Evolutionary conservation across 1,140 invertebrate genomes (phyloP).

Genomic region (Cydia splendana): DNA sequence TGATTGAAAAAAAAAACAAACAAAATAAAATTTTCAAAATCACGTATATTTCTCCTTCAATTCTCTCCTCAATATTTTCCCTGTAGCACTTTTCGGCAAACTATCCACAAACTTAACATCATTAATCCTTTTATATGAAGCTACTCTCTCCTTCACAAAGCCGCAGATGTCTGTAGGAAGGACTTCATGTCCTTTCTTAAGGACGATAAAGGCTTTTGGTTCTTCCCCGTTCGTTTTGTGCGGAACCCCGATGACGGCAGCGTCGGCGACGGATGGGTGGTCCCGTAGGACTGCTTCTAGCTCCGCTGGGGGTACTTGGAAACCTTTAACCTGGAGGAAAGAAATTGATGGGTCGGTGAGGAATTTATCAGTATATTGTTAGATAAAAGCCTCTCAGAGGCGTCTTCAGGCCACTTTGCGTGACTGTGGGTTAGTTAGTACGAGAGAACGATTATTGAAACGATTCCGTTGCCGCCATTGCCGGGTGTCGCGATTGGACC

Average conservation of each 20-base stretch:
- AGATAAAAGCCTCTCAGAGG: too few relatives aligned
- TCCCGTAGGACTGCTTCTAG: slow-evolving; percentile 90
- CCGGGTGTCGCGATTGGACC: too few relatives aligned
- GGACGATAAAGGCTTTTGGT: slow-evolving; percentile 86
- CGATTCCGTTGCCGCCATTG: too few relatives aligned
- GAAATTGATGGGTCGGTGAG: neutral
- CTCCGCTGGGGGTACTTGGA: slow-evolving; percentile 92
- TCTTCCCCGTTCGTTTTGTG: slow-evolving; percentile 87
- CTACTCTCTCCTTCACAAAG: slow-evolving; percentile 83
- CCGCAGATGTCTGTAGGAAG: slow-evolving; percentile 77
- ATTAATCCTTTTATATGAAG: slow-evolving; percentile 85
- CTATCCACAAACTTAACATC: slow-evolving; percentile 84
- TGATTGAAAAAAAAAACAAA: too few relatives aligned
- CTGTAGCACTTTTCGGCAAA: slow-evolving; percentile 87
- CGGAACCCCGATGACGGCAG: slow-evolving; percentile 91
- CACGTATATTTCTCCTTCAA: slow-evolving; percentile 73
- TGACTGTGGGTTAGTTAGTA: too few relatives aligned
- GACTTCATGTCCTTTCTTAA: slow-evolving; percentile 66
- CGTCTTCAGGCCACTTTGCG: too few relatives aligned
- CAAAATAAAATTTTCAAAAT: neutral
- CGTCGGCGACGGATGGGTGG: slow-evolving; percentile 88
- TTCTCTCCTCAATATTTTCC: slow-evolving; percentile 87
- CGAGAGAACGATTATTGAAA: too few relatives aligned
- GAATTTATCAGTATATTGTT: neutral
- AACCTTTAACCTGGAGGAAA: slow-evolving; percentile 76